Evolutionary conservation across 1,140 invertebrate genomes (phyloP), one percentile per base, ranked within the genome.

Genomic region (Drosophila carrolli): DNA sequence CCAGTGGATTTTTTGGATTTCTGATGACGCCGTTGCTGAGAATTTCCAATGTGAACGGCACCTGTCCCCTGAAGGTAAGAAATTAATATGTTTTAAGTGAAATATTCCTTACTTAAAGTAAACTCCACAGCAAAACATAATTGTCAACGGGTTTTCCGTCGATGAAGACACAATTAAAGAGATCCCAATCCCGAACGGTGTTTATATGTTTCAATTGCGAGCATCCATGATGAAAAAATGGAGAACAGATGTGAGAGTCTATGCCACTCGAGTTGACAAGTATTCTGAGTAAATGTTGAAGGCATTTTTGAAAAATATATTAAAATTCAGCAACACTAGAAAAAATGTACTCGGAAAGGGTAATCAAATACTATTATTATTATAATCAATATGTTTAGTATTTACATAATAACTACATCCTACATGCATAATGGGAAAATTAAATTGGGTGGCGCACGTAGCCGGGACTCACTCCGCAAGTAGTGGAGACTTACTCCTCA

Each of bases 101-200:
- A 41, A 13, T 8, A 2, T 5, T 2, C 2, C 1, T 27, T 35
- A 63, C 14, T 23, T 27, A 4, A 10, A 10, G 19, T 35, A 16
- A 44, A 27, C 4, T 5, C 29, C 2, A 10, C 38, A 46, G 63
- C 40, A 55, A 46, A n/a, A 46, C 29, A 27, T 67, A 1, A 14
- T 48, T 47, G 60, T 62, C n/a, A 44, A 43, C 27, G 66, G 46
- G 0, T 74, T 74, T 40, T 9, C 40, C n/a, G 57, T 77, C 40
- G 50, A 78, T 7, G 80, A 83, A 40, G 51, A 66, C n/a, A 78
- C 81, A 19, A 19, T 61, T 0, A 71, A 55, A 1, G 62, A 75
- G 3, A 71, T 83, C n/a, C 80, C 80, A 0, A 46, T 62, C 4
- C 80, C 80, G 1, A 70, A 46, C 10, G 80, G 80, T 11, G 56